Evolutionary conservation across 1,140 invertebrate species (phyloP).

Genomic region (Drosophila saltans): DNA sequence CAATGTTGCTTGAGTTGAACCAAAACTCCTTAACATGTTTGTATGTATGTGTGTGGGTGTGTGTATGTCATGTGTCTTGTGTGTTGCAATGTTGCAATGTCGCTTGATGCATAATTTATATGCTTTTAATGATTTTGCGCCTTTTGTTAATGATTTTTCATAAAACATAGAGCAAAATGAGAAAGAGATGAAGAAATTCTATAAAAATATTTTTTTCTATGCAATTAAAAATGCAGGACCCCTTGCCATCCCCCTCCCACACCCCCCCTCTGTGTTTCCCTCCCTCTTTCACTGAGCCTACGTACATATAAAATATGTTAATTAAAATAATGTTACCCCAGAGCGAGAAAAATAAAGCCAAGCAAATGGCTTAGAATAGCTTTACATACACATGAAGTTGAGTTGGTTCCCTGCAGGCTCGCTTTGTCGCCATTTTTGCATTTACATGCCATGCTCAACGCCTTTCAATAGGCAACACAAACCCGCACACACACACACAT

Average conservation of each 20-base stretch:
- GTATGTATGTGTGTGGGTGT: conserved; percentile 19
- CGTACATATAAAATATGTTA: conserved; percentile 68
- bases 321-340: conserved; percentile 80
- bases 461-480: conserved; percentile 61
- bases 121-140: conserved; percentile 75
- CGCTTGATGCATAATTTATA: conserved; percentile 71
- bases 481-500: not conserved
- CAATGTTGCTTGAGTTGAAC: conserved; percentile 38
- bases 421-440: conserved; percentile 77
- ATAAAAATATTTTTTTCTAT: conserved; percentile 38
- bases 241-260: conserved; percentile 53
- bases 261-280: not conserved
- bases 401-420: conserved; percentile 59
- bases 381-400: conserved; percentile 14
- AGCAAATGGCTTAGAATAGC: conserved; percentile 78
- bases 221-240: conserved; percentile 78
- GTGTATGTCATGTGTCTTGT: conserved; percentile 2
- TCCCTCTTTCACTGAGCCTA: conserved; percentile 9
- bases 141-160: conserved; percentile 74
- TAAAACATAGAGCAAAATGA: conserved; percentile 56
- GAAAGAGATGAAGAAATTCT: not conserved
- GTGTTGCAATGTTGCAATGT: conserved; percentile 26
- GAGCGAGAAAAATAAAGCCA: conserved; percentile 64
- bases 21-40: conserved; percentile 59
- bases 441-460: conserved; percentile 76